A percentile compares a stretch with the other conserved stretches of the same genome.
phyloP scores from a whole-genome alignment of 64 coral and sea anemone species.

The Catalaphyllia jardinei region DNA sequence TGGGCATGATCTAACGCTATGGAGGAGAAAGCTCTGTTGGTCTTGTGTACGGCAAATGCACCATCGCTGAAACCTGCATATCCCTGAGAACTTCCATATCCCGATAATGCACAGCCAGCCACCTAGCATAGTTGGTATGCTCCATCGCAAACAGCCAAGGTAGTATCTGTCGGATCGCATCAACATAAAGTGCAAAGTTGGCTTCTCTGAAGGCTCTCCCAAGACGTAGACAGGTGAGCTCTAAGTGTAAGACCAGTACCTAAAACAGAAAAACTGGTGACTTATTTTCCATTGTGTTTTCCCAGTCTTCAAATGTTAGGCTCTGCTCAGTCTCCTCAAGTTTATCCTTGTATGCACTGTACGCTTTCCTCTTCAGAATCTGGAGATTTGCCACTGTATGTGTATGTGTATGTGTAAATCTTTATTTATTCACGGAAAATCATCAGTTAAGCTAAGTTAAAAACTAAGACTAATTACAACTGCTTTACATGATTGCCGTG shows the following conservation, averaged over 20 bases:
- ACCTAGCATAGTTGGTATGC: conserved; percentile 3
- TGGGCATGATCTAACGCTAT: conserved; percentile 31
- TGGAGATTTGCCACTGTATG: conserved; percentile 8
- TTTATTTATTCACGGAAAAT: too few species aligned
- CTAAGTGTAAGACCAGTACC: not conserved
- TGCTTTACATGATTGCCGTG: too few species aligned
- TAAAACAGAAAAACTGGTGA: not conserved
- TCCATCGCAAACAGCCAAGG: conserved; percentile 38
- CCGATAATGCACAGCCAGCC: conserved; percentile 26
- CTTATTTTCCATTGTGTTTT: too few species aligned
- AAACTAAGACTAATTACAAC: too few species aligned
- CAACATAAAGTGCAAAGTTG: conserved; percentile 5
- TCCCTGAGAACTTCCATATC: conserved; percentile 19
- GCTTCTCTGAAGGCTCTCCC: conserved; percentile 26
- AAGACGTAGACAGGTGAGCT: not conserved
- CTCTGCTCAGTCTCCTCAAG: not conserved
- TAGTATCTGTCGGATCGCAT: not conserved
- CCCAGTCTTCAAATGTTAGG: too few species aligned
- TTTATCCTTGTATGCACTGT: not conserved
- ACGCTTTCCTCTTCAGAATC: conserved; percentile 24
- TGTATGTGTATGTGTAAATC: too few species aligned
- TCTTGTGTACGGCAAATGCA: conserved; percentile 33
- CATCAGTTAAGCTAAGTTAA: too few species aligned
- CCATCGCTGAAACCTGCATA: conserved; percentile 3
- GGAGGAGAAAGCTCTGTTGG: not conserved